Percentiles rank a stretch among this genome's conserved stretches.
Evolutionary conservation across 2,797 vertebrate species (phyloP).

Genomic region (Tragopan temminckii): DNA sequence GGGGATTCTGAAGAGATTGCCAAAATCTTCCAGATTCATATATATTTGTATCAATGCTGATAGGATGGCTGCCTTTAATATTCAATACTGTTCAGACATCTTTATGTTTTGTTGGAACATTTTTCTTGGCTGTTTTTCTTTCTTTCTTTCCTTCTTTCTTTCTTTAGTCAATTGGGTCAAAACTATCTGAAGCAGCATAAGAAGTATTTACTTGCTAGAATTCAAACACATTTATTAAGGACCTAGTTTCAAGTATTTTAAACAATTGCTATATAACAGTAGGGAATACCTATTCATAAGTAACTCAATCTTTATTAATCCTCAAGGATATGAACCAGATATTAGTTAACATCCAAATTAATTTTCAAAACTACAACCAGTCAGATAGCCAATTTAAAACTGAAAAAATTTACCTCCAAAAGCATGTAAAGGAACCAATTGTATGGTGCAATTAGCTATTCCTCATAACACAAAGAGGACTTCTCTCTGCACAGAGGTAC

Average conservation of each 20-base stretch:
- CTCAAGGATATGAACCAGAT: slow-evolving; percentile 24
- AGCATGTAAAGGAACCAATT: background rate
- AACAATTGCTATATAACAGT: background rate
- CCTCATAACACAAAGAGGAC: accelerated
- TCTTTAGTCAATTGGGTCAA: background rate
- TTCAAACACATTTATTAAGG: background rate
- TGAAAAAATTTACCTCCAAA: background rate
- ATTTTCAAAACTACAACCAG: background rate
- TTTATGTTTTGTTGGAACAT: background rate
- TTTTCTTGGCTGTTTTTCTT: background rate
- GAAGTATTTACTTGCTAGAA: background rate
- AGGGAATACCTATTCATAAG: slow-evolving; percentile 24
- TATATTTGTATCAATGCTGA: background rate
- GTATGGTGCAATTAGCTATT: background rate
- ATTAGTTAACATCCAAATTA: background rate
- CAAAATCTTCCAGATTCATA: background rate
- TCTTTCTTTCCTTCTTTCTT: background rate
- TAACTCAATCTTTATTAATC: slow-evolving; percentile 5
- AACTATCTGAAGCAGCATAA: background rate
- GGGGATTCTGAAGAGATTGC: background rate
- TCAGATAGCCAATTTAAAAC: background rate
- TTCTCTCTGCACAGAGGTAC: accelerated
- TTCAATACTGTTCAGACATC: background rate
- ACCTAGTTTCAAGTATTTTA: background rate
- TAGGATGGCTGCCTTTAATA: background rate